Conservation (phyloP, 2,113 vertebrate species). For the Xenopus laevis region DNA sequence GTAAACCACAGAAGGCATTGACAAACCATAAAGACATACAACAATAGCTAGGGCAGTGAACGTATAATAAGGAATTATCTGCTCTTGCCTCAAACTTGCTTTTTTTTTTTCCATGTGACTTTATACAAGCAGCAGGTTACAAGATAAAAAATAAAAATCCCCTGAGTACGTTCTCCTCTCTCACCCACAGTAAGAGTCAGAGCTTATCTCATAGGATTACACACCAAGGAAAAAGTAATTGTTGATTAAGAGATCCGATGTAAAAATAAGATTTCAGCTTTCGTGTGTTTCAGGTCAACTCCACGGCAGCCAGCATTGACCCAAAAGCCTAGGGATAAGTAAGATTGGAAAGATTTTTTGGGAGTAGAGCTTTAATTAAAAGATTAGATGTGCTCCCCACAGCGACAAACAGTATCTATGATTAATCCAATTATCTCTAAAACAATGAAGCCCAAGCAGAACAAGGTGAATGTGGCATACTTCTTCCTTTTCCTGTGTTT, state of each 20-base stretch:
- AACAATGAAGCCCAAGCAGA: constrained; percentile 25
- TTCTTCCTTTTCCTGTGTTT: background rate
- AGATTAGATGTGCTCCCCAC: constrained; percentile 41
- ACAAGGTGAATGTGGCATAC: constrained; percentile 4
- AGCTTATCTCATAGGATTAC: constrained; percentile 4
- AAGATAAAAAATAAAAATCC: constrained; percentile 4
- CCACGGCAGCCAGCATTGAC: constrained; percentile 30
- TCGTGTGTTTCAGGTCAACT: constrained; percentile 9
- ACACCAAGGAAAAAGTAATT: constrained; percentile 21
- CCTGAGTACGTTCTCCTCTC: background rate
- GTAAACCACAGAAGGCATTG: no score
- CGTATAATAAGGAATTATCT: background rate
- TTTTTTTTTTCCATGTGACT: background rate
- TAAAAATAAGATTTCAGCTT: constrained; percentile 6
- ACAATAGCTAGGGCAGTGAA: no score
- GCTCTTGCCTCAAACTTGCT: background rate
- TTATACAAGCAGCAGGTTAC: background rate
- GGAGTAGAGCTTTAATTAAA: constrained; percentile 39
- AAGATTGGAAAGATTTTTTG: constrained; percentile 33
- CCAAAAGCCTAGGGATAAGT: constrained; percentile 29
- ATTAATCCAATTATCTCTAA: constrained; percentile 40
- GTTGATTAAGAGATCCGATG: constrained; percentile 28
- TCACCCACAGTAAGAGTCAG: background rate
- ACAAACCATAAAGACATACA: no score
- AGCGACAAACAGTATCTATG: constrained; percentile 33